These are phyloP conservation scores for Epistrophe eligans DNA, from an alignment of 2,888 invertebrate species.

Conservation along the genomic window DNA sequence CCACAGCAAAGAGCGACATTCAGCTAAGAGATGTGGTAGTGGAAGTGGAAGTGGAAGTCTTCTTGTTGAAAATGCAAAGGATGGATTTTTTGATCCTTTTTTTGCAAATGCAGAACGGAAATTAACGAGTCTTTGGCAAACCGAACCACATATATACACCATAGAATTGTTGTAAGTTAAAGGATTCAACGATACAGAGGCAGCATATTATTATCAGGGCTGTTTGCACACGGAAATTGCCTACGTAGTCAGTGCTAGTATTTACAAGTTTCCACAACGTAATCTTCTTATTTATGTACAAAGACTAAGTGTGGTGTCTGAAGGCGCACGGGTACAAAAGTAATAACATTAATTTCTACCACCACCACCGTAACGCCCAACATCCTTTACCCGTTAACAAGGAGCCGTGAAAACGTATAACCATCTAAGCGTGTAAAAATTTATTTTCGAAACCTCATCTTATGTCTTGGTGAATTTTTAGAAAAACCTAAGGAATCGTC, in stretches of 20 bases:
- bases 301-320: constrained; percentile 76
- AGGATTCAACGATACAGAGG: constrained; percentile 39
- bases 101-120: constrained; percentile 65
- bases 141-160: constrained; percentile 45
- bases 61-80: constrained; percentile 70
- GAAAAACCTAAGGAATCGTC: constrained; percentile 35
- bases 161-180: constrained; percentile 43
- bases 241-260: constrained; percentile 73
- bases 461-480: constrained; percentile 51
- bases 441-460: constrained; percentile 62
- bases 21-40: constrained; percentile 41
- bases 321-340: constrained; percentile 75
- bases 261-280: constrained; percentile 77
- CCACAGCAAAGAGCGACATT: constrained; percentile 64
- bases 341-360: constrained; percentile 78
- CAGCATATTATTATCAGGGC: constrained; percentile 57
- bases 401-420: constrained; percentile 71
- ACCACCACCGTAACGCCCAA: constrained; percentile 46
- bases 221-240: constrained; percentile 72
- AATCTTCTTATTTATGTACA: constrained; percentile 78
- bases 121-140: constrained; percentile 74
- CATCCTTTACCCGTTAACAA: constrained; percentile 36
- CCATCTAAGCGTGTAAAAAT: constrained; percentile 71
- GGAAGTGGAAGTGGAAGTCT: constrained; percentile 43
- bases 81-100: constrained; percentile 69